Conservation (phyloP, 2,113 vertebrate species). For the Lipotes vexillifer region DNA sequence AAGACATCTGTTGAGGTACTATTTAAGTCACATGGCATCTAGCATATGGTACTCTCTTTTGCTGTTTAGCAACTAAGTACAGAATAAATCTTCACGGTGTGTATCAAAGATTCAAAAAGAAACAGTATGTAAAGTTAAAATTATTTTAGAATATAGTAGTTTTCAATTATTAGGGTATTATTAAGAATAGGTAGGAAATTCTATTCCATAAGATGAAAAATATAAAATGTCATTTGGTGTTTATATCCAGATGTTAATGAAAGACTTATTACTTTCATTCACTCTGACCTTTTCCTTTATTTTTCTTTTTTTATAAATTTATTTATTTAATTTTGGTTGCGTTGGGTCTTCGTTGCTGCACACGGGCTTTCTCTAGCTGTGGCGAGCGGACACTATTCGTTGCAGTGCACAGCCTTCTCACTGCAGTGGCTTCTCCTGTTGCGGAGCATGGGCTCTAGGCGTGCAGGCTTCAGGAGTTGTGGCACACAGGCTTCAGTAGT, state of each 20-base stretch:
- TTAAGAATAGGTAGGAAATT: not conserved
- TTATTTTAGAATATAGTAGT: not conserved
- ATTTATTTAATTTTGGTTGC: too few relatives aligned
- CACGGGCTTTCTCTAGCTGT: too few relatives aligned
- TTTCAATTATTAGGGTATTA: not conserved
- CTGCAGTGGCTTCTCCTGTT: too few relatives aligned
- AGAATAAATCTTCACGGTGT: slow-evolving; percentile 19
- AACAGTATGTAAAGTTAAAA: not conserved
- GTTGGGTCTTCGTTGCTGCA: too few relatives aligned
- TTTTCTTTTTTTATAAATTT: too few relatives aligned
- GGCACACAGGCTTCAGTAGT: too few relatives aligned
- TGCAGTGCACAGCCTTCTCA: too few relatives aligned
- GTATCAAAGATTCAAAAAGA: not conserved
- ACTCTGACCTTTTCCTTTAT: not conserved
- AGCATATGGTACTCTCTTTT: slow-evolving; percentile 38
- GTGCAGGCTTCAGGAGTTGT: too few relatives aligned
- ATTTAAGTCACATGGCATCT: slow-evolving; percentile 30
- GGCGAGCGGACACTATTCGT: too few relatives aligned
- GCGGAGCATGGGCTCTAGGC: too few relatives aligned
- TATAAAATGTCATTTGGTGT: not conserved
- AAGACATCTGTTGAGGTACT: slow-evolving; percentile 39
- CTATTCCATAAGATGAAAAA: not conserved
- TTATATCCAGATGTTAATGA: not conserved
- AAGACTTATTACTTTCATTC: not conserved
- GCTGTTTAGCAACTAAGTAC: slow-evolving; percentile 3